phyloP scores from a whole-genome alignment of 2,113 vertebrate species.

The Petroica traversi region DNA sequence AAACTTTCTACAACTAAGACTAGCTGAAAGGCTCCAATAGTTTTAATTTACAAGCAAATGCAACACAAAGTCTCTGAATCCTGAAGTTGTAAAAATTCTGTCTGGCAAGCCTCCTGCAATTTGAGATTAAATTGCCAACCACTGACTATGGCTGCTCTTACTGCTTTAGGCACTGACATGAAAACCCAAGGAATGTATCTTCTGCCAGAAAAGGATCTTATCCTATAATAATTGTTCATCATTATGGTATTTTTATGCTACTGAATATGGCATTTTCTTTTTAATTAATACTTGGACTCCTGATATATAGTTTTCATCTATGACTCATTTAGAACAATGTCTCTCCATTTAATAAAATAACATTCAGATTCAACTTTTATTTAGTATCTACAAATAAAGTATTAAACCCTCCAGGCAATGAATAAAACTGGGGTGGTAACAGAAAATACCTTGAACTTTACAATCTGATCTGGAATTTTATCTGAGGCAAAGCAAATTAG shows the following conservation, averaged over 20 bases:
- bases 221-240: neutral
- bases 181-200: conserved; percentile 4
- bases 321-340: conserved; percentile 17
- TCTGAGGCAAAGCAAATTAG: neutral
- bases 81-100: neutral
- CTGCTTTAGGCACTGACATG: conserved; percentile 4
- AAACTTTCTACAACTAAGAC: conserved; percentile 9
- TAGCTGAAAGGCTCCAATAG: neutral
- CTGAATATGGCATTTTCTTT: neutral
- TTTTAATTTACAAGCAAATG: neutral
- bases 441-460: neutral
- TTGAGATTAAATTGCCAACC: neutral
- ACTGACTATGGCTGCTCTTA: neutral
- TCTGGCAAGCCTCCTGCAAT: neutral
- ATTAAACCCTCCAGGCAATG: neutral
- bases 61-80: neutral
- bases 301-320: neutral
- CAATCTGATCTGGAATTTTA: neutral
- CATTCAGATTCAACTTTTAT: neutral
- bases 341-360: conserved; percentile 14
- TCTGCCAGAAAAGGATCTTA: conserved; percentile 40
- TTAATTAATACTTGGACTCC: conserved; percentile 36
- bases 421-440: neutral
- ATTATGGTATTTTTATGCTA: neutral
- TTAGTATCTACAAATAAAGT: neutral